Conservation (phyloP, 1,140 invertebrate genomes). For the Mercenaria mercenaria region DNA sequence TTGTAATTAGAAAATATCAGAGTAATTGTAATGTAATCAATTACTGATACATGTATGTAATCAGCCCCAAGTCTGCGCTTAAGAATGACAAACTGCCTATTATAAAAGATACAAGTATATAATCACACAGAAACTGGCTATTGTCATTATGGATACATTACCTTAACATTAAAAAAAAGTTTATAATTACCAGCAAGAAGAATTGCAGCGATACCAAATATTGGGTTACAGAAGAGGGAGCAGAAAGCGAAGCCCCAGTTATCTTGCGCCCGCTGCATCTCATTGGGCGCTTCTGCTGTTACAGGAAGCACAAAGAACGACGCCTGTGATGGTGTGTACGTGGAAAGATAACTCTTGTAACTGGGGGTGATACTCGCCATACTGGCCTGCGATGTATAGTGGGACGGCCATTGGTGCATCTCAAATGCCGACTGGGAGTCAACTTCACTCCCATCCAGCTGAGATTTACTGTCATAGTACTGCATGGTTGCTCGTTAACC, state of each 20-base stretch:
- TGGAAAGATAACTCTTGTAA: constrained; percentile 70
- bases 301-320: constrained; percentile 78
- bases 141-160: too few relatives aligned
- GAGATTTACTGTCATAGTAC: constrained; percentile 65
- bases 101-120: too few relatives aligned
- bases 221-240: constrained; percentile 77
- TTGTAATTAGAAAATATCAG: too few relatives aligned
- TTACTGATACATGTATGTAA: too few relatives aligned
- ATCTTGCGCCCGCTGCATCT: constrained; percentile 68
- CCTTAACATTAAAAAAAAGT: constrained; percentile 66
- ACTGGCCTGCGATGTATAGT: constrained; percentile 76
- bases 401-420: constrained; percentile 65
- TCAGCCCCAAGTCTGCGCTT: too few relatives aligned
- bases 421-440: constrained; percentile 61
- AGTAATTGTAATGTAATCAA: too few relatives aligned
- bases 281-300: constrained; percentile 73
- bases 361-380: constrained; percentile 58
- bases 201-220: constrained; percentile 78
- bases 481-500: constrained; percentile 36
- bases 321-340: constrained; percentile 76
- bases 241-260: constrained; percentile 78
- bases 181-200: constrained; percentile 72
- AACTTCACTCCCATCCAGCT: constrained; percentile 57
- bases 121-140: too few relatives aligned
- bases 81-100: too few relatives aligned